phyloP scores from a whole-genome alignment of 1,140 invertebrate genomes.

The Manduca sexta region DNA sequence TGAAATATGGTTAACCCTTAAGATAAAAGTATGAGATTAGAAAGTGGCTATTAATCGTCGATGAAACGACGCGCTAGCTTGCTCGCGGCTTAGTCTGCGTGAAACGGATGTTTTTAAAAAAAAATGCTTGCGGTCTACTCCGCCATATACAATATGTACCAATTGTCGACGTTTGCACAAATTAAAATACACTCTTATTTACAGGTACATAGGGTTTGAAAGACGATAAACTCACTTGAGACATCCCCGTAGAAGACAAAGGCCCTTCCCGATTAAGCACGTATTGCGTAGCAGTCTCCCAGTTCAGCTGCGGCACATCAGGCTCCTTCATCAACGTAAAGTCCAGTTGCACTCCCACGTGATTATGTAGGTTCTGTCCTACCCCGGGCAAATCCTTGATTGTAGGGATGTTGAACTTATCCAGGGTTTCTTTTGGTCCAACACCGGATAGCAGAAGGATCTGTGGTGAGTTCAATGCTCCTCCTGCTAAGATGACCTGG shows the following conservation, averaged over 20 bases:
- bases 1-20: no score
- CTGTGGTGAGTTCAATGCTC: constrained; percentile 78
- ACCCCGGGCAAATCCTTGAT: constrained; percentile 82
- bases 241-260: constrained; percentile 76
- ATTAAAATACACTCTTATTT: no score
- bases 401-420: constrained; percentile 77
- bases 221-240: constrained; percentile 56
- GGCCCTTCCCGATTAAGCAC: constrained; percentile 75
- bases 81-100: no score
- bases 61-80: no score
- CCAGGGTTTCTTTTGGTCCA: constrained; percentile 77
- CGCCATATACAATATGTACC: no score
- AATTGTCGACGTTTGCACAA: no score
- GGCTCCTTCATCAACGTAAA: constrained; percentile 70
- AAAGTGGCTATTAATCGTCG: no score
- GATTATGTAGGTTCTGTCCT: constrained; percentile 84
- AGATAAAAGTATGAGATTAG: no score
- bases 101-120: no score
- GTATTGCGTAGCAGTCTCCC: constrained; percentile 76
- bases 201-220: no score
- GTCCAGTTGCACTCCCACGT: constrained; percentile 76
- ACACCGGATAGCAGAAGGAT: constrained; percentile 81
- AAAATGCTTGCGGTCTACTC: no score
- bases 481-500: constrained; percentile 80
- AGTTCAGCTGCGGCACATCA: constrained; percentile 76